Evolutionary conservation across 1,140 invertebrate species (phyloP), one percentile per base, ranked within the genome.

Genomic region (Drosophila sp.): DNA sequence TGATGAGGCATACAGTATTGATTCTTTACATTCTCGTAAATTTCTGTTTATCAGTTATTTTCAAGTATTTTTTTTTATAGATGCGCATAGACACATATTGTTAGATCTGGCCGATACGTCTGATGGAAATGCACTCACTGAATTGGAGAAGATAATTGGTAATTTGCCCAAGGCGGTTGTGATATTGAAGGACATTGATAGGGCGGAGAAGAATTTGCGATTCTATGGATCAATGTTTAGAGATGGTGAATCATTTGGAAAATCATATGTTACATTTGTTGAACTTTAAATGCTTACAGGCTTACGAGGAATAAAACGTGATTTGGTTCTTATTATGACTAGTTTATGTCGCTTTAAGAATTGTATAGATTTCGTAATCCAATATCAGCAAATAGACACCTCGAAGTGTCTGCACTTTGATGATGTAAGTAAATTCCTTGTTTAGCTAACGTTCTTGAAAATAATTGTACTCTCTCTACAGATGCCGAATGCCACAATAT

Each of bases 381-480:
- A n/a, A 5, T n/a, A 4, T 5, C n/a, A n/a, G 7, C 13, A 8
- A 14, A 7, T 50, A 1, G 38, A 41, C 38, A 41, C 36, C 13
- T 57, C 54, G 7, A 9, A 7, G 1, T 57, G 54, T 41, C 9
- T 57, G 38, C 54, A 57, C 38, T 9, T 57, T 0, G 54, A 57
- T 57, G 11, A 27, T 7, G 54, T 57, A 16, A 40, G 18, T 34
- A 5, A 36, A 53, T n/a, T 48, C 5, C 21, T 36, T 7, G 7
- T 32, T 36, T 36, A 9, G 1, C 7, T 34, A 13, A 13, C 11
- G 5, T 46, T 46, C 7, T 4, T 5, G 9, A 4, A 7, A 7
- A 45, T 16, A 45, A 16, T 11, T 3, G 1, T 9, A 46, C 27
- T n/a, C 7, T 48, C 13, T 5, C 8, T 2, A 29, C 18, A 57